Percentiles rank a stretch among this genome's conserved stretches.
Conservation (phyloP, 2,888 invertebrate genomes). For the Theristus sp. region DNA sequence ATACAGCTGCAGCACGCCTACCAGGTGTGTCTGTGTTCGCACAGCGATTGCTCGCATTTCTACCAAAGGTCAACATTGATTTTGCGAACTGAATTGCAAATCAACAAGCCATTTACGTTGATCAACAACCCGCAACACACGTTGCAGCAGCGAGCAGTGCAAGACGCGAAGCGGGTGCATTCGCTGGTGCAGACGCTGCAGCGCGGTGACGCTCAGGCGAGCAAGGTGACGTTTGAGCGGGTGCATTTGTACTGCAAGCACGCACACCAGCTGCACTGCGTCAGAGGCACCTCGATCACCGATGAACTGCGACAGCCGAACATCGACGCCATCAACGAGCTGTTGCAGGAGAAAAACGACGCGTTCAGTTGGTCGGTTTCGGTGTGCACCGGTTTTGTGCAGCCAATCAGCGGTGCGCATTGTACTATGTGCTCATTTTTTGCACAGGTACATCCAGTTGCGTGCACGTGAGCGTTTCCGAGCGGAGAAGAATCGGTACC, state of each 20-base stretch:
- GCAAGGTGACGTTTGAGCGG: background rate
- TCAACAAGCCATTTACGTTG: too few relatives aligned
- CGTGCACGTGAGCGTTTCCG: constrained; percentile 76
- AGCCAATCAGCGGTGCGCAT: too few relatives aligned
- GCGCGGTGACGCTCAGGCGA: constrained; percentile 1
- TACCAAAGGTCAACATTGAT: background rate
- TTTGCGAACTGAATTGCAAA: background rate
- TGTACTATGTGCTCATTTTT: too few relatives aligned
- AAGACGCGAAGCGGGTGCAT: background rate
- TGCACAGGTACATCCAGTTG: constrained; percentile 58
- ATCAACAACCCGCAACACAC: too few relatives aligned
- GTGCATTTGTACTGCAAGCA: constrained; percentile 42
- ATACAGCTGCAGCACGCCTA: constrained; percentile 9
- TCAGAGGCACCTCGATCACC: background rate
- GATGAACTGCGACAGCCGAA: background rate
- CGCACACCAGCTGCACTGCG: constrained; percentile 51
- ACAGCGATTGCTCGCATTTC: background rate
- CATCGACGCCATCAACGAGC: too few relatives aligned
- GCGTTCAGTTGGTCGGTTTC: too few relatives aligned
- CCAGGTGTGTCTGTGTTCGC: background rate
- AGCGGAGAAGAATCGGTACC: constrained; percentile 50
- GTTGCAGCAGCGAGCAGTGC: background rate
- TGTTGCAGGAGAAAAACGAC: too few relatives aligned
- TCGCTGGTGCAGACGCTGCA: background rate
- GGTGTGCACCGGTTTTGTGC: too few relatives aligned